Percentiles rank a stretch among this genome's conserved stretches.
These are phyloP conservation scores for Leptinotarsa defecta DNA, from an alignment of 1,140 invertebrate species.

Conservation along the genomic window DNA sequence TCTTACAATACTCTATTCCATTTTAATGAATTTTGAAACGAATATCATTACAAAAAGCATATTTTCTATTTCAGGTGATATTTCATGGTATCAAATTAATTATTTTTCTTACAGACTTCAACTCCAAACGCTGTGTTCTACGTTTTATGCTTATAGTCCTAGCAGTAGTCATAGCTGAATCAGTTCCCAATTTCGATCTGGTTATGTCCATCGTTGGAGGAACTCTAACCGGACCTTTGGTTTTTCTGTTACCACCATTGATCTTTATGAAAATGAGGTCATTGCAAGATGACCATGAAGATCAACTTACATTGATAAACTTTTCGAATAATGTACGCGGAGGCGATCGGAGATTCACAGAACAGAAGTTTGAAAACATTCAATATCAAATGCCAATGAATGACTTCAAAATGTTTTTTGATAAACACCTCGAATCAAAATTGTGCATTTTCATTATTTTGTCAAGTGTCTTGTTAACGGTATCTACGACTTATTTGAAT, in stretches of 20 bases:
- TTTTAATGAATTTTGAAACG: too few species aligned
- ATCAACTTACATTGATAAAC: conserved; percentile 36
- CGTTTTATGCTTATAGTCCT: conserved; percentile 72
- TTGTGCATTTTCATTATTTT: conserved; percentile 51
- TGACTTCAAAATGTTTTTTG: conserved; percentile 15
- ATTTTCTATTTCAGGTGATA: too few species aligned
- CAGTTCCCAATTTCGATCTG: conserved; percentile 85
- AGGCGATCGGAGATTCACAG: conserved; percentile 20
- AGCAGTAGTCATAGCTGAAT: conserved; percentile 78
- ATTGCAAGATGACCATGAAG: conserved; percentile 33
- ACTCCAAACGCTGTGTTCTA: conserved; percentile 73
- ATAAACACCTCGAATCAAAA: conserved; percentile 48
- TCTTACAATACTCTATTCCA: too few species aligned
- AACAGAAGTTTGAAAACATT: conserved; percentile 22
- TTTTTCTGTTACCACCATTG: conserved; percentile 84
- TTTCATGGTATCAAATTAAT: neutral
- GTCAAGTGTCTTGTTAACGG: conserved; percentile 62
- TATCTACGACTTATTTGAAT: conserved; percentile 67
- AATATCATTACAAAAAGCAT: too few species aligned
- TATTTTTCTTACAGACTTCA: conserved; percentile 71
- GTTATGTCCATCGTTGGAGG: conserved; percentile 87
- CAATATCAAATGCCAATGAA: neutral
- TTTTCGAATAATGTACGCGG: conserved; percentile 37
- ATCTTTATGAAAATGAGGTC: conserved; percentile 69
- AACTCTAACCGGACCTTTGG: conserved; percentile 79